Conservation (phyloP, 2,113 vertebrate genomes). For the Callionymus lyra region DNA sequence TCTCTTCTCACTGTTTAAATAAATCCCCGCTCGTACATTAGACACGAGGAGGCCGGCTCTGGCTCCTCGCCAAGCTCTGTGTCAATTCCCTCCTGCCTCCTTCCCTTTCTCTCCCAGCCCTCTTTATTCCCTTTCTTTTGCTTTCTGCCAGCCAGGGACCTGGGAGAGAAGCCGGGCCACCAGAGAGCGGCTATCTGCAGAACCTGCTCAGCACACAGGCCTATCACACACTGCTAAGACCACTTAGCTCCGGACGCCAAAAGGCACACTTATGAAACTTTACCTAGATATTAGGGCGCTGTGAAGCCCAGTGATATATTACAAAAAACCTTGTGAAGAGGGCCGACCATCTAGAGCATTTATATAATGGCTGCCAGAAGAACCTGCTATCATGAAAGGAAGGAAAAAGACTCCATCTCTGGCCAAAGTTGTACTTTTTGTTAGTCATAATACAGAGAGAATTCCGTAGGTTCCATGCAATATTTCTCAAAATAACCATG, state of each 20-base stretch:
- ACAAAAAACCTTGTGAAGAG: slow-evolving; percentile 60
- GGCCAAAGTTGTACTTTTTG: no score
- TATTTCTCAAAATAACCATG: no score
- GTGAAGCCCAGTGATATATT: slow-evolving; percentile 57
- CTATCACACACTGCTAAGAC: slow-evolving; percentile 62
- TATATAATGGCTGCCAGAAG: slow-evolving; percentile 26
- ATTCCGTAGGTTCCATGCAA: no score
- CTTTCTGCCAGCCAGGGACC: slow-evolving; percentile 65
- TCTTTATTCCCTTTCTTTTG: slow-evolving; percentile 67
- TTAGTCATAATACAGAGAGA: no score
- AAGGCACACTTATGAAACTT: slow-evolving; percentile 67
- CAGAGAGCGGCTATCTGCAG: slow-evolving; percentile 69
- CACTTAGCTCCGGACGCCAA: slow-evolving; percentile 59
- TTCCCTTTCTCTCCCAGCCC: slow-evolving; percentile 58
- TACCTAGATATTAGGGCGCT: slow-evolving; percentile 64
- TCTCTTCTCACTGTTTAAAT: slow-evolving; percentile 91
- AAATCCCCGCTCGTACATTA: slow-evolving; percentile 85
- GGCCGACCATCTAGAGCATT: slow-evolving; percentile 51
- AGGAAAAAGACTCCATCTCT: no score
- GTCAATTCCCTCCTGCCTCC: slow-evolving; percentile 66
- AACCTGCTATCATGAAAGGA: no score
- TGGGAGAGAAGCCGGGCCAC: slow-evolving; percentile 60
- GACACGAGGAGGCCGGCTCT: slow-evolving; percentile 73
- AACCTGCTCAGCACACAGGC: slow-evolving; percentile 65
- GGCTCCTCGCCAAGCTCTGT: slow-evolving; percentile 73